Evolutionary conservation across 2,797 vertebrate species (phyloP).

Genomic region (Phylloscopus collybita): DNA sequence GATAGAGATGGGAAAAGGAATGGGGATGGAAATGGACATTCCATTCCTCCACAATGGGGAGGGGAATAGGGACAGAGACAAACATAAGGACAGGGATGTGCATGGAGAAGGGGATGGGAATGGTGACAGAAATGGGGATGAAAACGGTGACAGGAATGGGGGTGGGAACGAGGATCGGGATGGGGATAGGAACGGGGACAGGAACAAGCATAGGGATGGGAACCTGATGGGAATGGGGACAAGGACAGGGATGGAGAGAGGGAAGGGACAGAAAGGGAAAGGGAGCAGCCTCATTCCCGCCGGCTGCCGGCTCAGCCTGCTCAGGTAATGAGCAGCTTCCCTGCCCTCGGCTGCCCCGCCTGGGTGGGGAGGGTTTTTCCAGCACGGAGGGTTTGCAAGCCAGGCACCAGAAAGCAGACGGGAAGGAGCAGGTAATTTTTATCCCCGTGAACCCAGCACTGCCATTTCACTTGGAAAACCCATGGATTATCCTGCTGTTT

Average conservation of each 20-base stretch:
- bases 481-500: background rate
- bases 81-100: too few species aligned
- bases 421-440: background rate
- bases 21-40: too few species aligned
- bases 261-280: background rate
- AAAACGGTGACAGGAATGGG: background rate
- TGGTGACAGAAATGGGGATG: background rate
- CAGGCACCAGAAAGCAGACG: background rate
- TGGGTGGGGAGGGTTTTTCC: conserved; percentile 9
- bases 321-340: background rate
- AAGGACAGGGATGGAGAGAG: background rate
- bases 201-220: background rate
- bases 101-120: too few species aligned
- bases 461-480: conserved; percentile 1
- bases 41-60: background rate
- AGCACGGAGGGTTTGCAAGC: background rate
- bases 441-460: background rate
- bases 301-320: background rate
- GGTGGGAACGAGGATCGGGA: fast-evolving
- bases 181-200: background rate
- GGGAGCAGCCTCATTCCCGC: background rate
- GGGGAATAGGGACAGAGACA: background rate
- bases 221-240: background rate
- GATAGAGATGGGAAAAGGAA: too few species aligned
- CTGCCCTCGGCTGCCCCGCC: background rate